Evolutionary conservation across 2,797 vertebrate species (phyloP).

Genomic region (Betta splendens): DNA sequence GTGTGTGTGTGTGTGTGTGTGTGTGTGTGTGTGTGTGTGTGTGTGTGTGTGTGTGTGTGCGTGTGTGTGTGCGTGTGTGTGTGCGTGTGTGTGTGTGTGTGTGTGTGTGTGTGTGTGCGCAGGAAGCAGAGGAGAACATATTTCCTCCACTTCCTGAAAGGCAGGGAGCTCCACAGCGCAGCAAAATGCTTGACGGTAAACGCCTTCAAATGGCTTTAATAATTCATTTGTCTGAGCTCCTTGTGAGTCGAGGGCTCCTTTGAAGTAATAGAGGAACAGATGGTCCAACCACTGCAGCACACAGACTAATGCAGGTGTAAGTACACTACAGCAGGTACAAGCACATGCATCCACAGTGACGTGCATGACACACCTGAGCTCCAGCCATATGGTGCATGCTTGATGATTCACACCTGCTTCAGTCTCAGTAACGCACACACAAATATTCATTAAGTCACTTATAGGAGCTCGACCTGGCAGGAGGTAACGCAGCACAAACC

Average conservation of each 20-base stretch:
- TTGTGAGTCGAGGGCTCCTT: slow-evolving; percentile 48
- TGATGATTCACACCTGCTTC: slow-evolving; percentile 13
- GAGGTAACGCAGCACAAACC: background rate
- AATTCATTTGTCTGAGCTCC: slow-evolving; percentile 71
- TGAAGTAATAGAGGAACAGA: slow-evolving; percentile 72
- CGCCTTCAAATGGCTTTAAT: slow-evolving; percentile 67
- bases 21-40: too few species aligned
- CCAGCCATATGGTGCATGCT: slow-evolving; percentile 20
- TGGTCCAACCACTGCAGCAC: slow-evolving; percentile 51
- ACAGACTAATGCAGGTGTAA: slow-evolving; percentile 22
- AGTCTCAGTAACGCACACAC: background rate
- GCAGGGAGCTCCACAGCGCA: slow-evolving; percentile 52
- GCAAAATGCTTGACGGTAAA: slow-evolving; percentile 65
- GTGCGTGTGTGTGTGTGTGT: slow-evolving; percentile 16
- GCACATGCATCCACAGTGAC: slow-evolving; percentile 1
- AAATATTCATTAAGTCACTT: background rate
- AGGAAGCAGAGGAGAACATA: slow-evolving; percentile 48
- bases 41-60: too few species aligned
- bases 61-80: too few species aligned
- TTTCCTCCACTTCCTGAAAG: slow-evolving; percentile 67
- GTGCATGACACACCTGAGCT: slow-evolving; percentile 8
- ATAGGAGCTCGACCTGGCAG: background rate
- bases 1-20: too few species aligned
- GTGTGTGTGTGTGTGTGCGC: slow-evolving; percentile 1
- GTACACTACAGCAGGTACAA: slow-evolving; percentile 14